Evolutionary conservation across 2,888 invertebrate genomes (phyloP), one percentile per base, ranked within the genome.

Genomic region (Latrodectus elegans): DNA sequence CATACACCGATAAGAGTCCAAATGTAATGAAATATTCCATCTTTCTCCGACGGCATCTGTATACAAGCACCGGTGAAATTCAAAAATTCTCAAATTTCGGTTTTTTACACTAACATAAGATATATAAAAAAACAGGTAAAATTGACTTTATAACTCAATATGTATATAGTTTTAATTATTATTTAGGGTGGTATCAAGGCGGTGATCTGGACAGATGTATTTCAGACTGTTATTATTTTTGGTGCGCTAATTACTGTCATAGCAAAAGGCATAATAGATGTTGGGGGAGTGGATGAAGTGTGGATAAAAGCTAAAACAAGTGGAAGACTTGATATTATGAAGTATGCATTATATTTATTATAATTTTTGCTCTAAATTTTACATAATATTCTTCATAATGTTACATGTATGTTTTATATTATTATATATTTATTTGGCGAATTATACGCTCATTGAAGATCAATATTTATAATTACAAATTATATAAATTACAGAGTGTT

Each of bases 151-250:
- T 38, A 38, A 38, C 38, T 38, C 38, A 38, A 4, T 38, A 4
- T 38, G 22, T 22, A 22, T 22, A 22, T 38, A 38, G 4, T 38
- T 6, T 38, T 1, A 38, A 38, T 38, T 38, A 60, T n/a, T 51
- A 38, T 65, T 14, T 71, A 89, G 92, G 92, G 92, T 72, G 92
- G 92, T 10, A 92, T 92, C 90, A 92, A 92, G 88, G 92, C 92
- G 14, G 92, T 92, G 4, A 90, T 92, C 10, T 92, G 92, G 92
- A 92, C 92, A 0, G 92, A 92, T 85, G 92, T 91, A 3, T 92
- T 92, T 84, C 92, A 92, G 87, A 91, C 91, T 1, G 22, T 91
- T 0, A 90, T 92, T 9, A 92, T 92, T 91, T 85, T 92, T 49
- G 90, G 90, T 0, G 91, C 92, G 8, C 89, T 92, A 22, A 83